These are phyloP conservation scores for Haemorhous mexicanus DNA, from an alignment of 2,113 vertebrate species.

Conservation along the genomic window DNA sequence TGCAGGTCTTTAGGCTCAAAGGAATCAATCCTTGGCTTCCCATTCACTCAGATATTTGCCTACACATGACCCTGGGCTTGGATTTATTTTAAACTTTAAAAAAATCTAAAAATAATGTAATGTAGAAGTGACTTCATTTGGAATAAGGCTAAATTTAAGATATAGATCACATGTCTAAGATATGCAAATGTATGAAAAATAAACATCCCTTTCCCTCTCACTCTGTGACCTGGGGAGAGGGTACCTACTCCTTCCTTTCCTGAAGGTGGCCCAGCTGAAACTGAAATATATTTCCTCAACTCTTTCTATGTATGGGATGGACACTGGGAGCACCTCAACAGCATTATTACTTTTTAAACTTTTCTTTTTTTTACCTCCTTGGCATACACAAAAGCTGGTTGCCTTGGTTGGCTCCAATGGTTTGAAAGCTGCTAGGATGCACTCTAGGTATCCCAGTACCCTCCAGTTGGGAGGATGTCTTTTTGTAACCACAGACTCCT, in stretches of 20 bases:
- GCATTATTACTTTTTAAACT: background rate
- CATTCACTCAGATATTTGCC: background rate
- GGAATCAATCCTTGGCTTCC: background rate
- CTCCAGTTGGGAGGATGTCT: rapidly evolving
- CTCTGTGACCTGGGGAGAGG: no score
- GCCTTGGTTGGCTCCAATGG: background rate
- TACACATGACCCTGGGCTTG: rapidly evolving
- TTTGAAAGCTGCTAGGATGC: background rate
- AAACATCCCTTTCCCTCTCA: rapidly evolving
- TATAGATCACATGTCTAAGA: rapidly evolving
- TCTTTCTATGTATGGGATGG: rapidly evolving
- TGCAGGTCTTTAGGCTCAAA: background rate
- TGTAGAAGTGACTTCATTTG: rapidly evolving
- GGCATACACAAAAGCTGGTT: background rate
- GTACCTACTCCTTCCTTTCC: rapidly evolving
- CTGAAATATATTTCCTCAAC: background rate
- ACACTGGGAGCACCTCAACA: background rate
- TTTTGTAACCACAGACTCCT: background rate
- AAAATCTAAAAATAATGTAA: no score
- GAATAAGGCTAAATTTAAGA: background rate
- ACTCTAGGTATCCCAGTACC: background rate
- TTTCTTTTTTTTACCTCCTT: background rate
- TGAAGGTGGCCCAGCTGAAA: background rate
- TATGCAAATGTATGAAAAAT: background rate
- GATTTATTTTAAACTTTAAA: background rate